Evolutionary conservation across 2,797 vertebrate species (phyloP).

Genomic region (Hoplostethus atlanticus): DNA sequence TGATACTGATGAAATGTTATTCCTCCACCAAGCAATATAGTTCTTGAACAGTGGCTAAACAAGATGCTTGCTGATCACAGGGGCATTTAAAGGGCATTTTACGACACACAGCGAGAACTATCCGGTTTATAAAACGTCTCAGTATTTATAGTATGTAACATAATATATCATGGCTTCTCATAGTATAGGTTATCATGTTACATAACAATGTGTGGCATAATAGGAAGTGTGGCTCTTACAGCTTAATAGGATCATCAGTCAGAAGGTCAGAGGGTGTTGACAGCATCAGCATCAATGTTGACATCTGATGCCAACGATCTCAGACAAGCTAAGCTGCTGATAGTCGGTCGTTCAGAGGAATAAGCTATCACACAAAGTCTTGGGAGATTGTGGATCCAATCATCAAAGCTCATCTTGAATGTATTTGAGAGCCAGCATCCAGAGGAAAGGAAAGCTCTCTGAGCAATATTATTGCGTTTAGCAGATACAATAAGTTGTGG

Average conservation of each 20-base stretch:
- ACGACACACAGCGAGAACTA: not conserved
- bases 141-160: no score
- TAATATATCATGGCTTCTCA: not conserved
- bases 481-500: not conserved
- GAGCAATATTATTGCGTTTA: constrained; percentile 20
- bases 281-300: constrained; percentile 39
- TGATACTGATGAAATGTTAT: no score
- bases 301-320: constrained; percentile 55
- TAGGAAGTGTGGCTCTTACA: constrained; percentile 27
- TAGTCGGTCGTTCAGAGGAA: constrained; percentile 51
- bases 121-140: not conserved
- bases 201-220: constrained; percentile 14
- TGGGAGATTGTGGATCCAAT: constrained; percentile 40
- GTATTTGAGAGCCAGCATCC: constrained; percentile 12
- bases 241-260: constrained; percentile 57
- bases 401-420: constrained; percentile 37
- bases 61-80: no score
- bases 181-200: not conserved
- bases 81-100: no score
- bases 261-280: constrained; percentile 47
- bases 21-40: no score
- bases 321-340: constrained; percentile 36
- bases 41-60: no score
- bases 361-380: constrained; percentile 30
- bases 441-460: constrained; percentile 8